These are phyloP conservation scores for Fratercula arctica DNA, from an alignment of 2,797 vertebrate species.

Conservation along the genomic window DNA sequence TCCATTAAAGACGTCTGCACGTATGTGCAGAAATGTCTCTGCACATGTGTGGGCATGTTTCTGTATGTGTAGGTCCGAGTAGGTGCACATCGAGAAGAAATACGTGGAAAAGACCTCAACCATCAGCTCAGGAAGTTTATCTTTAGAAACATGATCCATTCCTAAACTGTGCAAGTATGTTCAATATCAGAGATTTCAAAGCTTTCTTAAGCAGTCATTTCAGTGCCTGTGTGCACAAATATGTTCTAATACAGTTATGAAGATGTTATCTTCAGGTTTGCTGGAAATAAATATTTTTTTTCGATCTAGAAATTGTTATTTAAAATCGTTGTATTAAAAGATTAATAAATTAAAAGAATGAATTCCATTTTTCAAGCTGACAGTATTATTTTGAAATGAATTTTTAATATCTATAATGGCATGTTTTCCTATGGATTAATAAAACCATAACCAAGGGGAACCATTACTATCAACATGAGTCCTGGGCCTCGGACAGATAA, in stretches of 20 bases:
- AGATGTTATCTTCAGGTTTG: background rate
- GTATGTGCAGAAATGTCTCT: background rate
- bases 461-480: constrained; percentile 8
- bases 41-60: background rate
- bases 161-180: background rate
- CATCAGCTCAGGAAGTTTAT: background rate
- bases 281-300: background rate
- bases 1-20: background rate
- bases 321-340: background rate
- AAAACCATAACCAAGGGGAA: constrained; percentile 24
- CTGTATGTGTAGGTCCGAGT: too few relatives aligned
- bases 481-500: constrained; percentile 23
- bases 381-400: background rate
- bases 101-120: background rate
- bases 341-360: background rate
- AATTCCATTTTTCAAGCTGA: background rate
- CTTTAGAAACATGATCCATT: background rate
- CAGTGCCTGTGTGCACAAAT: background rate
- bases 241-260: background rate
- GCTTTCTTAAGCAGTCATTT: background rate
- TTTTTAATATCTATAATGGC: constrained; percentile 3
- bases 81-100: background rate
- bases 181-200: background rate
- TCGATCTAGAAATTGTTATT: background rate
- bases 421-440: constrained; percentile 24